These are phyloP conservation scores for Platerodrilus igneus DNA, from an alignment of 2,888 invertebrate species.

Conservation along the genomic window DNA sequence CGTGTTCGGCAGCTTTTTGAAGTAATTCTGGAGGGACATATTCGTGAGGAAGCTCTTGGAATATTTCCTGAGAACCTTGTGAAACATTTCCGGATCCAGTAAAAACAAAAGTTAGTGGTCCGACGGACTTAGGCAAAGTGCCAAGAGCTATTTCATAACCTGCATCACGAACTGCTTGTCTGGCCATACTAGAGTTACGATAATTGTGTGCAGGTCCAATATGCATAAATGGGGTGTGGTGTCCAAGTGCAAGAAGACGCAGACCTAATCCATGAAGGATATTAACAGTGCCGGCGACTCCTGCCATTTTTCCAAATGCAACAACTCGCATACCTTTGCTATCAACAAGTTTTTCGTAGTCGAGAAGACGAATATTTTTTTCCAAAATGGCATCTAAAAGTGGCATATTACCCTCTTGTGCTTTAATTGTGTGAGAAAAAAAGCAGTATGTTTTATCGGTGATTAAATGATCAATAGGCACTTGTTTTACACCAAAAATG, in stretches of 20 bases:
- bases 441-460: constrained; percentile 97
- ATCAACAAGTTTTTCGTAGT: constrained; percentile 96
- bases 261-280: constrained; percentile 96
- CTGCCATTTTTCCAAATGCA: constrained; percentile 98
- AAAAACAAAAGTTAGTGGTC: constrained; percentile 95
- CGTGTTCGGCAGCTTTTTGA: constrained; percentile 93
- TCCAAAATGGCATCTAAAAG: constrained; percentile 92
- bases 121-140: constrained; percentile 97
- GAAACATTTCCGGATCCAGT: constrained; percentile 98
- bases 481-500: constrained; percentile 96
- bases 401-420: constrained; percentile 97
- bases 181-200: constrained; percentile 94
- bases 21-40: constrained; percentile 95
- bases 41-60: constrained; percentile 95
- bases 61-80: constrained; percentile 84
- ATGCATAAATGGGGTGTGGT: constrained; percentile 99
- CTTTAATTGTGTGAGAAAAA: constrained; percentile 99
- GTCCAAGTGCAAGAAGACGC: constrained; percentile 88
- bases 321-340: constrained; percentile 85
- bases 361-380: constrained; percentile 92
- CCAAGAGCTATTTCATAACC: constrained; percentile 93
- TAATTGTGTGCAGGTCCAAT: constrained; percentile 99
- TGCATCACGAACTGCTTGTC: constrained; percentile 96
- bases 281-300: constrained; percentile 98
- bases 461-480: constrained; percentile 85